These are phyloP conservation scores for Coreius guichenoti DNA, from an alignment of 2,797 vertebrate species.

Conservation along the genomic window DNA sequence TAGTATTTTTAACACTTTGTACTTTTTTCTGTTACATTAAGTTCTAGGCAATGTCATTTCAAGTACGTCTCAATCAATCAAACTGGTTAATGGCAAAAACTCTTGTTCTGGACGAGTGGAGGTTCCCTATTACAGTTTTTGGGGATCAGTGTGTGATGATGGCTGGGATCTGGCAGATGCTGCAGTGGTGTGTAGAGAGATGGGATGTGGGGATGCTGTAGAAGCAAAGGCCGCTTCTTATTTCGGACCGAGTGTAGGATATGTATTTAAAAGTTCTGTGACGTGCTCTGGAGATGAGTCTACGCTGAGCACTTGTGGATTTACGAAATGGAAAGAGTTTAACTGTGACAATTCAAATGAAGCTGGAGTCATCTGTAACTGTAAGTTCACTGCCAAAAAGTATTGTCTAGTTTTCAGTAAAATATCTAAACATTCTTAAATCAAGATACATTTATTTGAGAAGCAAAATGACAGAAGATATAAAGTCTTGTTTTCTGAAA, in stretches of 20 bases:
- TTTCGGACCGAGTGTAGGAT: neutral
- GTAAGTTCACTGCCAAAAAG: constrained; percentile 10
- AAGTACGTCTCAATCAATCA: neutral
- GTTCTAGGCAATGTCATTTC: neutral
- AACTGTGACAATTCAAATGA: neutral
- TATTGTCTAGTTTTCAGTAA: neutral
- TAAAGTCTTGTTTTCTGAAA: too few species aligned
- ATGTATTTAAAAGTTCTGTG: neutral
- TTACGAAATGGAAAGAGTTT: too few species aligned
- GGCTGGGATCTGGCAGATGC: constrained; percentile 17
- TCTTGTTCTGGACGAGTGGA: constrained; percentile 28
- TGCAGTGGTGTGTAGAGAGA: constrained; percentile 20
- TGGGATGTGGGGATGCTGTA: constrained; percentile 13
- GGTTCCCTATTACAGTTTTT: neutral
- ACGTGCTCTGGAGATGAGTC: neutral
- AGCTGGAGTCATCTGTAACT: constrained; percentile 24
- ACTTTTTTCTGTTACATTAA: neutral
- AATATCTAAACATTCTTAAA: too few species aligned
- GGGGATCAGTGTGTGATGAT: constrained; percentile 23
- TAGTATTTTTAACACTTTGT: neutral
- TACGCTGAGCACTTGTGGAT: neutral
- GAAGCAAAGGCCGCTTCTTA: neutral
- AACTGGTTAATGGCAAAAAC: neutral
- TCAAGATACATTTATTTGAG: neutral
- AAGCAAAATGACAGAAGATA: too few species aligned